Evolutionary conservation across 2,113 vertebrate species (phyloP).

Genomic region (Apus apus): DNA sequence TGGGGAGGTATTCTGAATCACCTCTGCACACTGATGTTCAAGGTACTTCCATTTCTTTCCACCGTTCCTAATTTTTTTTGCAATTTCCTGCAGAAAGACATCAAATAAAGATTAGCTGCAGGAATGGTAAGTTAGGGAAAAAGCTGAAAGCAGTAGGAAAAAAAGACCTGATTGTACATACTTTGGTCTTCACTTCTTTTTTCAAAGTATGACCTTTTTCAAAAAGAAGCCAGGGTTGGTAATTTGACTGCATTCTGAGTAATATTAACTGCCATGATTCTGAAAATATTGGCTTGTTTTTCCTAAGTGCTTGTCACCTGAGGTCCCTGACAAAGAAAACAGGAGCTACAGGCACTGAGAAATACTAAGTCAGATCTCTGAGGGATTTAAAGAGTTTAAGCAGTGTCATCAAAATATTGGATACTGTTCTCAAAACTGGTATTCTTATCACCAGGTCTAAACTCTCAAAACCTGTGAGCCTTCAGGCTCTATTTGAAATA

Average conservation of each 20-base stretch:
- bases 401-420: neutral
- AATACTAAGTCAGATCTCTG: neutral
- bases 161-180: neutral
- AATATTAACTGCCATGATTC: neutral
- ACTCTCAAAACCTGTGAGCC: neutral
- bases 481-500: neutral
- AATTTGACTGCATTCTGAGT: neutral
- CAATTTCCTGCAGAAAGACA: slow-evolving; percentile 69
- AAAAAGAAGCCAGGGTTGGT: neutral
- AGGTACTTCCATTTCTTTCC: slow-evolving; percentile 80
- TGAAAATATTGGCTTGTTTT: neutral
- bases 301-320: neutral
- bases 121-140: neutral
- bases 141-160: neutral
- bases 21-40: slow-evolving; percentile 73
- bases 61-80: slow-evolving; percentile 77
- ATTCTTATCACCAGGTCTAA: neutral
- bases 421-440: neutral
- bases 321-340: neutral
- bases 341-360: neutral
- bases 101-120: neutral
- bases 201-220: neutral
- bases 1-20: slow-evolving; percentile 86
- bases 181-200: neutral
- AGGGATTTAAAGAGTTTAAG: neutral